phyloP scores from a whole-genome alignment of 2,797 vertebrate species.

The Holocentrus rufus region DNA sequence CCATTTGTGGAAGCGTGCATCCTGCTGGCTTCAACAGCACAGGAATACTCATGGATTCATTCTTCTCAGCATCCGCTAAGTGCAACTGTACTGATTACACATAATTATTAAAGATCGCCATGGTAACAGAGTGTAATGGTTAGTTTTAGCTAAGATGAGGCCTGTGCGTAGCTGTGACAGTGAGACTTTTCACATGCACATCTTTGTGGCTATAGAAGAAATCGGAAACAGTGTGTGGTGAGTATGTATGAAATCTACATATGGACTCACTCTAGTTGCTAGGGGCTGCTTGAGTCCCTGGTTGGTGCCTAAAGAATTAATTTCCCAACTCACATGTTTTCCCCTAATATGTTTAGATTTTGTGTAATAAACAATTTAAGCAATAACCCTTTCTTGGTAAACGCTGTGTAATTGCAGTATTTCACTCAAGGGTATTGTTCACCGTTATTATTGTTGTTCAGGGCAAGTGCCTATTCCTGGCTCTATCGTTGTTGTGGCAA shows the following conservation, averaged over 20 bases:
- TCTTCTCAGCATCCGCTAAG: constrained; percentile 66
- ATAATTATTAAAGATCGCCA: constrained; percentile 50
- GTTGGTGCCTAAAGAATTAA: constrained; percentile 16
- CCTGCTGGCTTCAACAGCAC: constrained; percentile 64
- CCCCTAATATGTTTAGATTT: constrained; percentile 13
- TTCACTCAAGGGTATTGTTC: constrained; percentile 21
- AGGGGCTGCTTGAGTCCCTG: constrained; percentile 7
- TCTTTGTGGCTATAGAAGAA: background rate
- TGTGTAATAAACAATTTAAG: background rate
- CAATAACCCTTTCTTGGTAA: constrained; percentile 5
- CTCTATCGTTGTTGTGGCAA: constrained; percentile 3
- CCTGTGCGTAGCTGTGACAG: too few relatives aligned
- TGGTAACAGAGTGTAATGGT: constrained; percentile 18
- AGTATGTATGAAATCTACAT: constrained; percentile 4
- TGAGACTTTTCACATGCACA: too few relatives aligned
- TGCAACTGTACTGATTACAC: constrained; percentile 49
- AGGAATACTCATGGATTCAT: constrained; percentile 55
- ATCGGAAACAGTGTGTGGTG: constrained; percentile 16
- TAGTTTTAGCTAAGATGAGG: background rate
- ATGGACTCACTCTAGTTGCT: background rate
- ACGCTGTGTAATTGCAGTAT: constrained; percentile 11
- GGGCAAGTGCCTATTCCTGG: too few relatives aligned
- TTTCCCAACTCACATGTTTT: background rate
- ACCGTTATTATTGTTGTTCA: background rate
- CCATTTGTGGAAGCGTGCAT: constrained; percentile 49